phyloP scores from a whole-genome alignment of 2,797 vertebrate species.

The Danio aesculapii region DNA sequence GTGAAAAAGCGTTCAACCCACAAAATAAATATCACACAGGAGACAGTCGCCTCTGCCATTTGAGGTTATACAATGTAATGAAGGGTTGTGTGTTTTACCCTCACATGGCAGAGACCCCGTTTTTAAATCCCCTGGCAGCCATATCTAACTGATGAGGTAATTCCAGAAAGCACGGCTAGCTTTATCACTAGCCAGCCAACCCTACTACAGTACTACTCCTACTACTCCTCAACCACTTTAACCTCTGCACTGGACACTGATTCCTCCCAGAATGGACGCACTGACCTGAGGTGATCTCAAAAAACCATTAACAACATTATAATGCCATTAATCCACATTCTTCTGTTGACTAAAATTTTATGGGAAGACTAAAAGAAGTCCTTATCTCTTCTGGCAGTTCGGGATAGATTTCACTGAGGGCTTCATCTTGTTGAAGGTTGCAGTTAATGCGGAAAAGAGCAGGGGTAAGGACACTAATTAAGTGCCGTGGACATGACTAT shows the following conservation, averaged over 20 bases:
- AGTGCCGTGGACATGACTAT: slow-evolving; percentile 21
- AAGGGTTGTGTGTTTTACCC: slow-evolving; percentile 30
- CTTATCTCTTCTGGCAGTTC: slow-evolving; percentile 26
- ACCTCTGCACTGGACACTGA: background rate
- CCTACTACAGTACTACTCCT: background rate
- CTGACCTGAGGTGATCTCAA: slow-evolving; percentile 38
- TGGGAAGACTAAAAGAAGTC: slow-evolving; percentile 19
- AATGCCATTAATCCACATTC: slow-evolving; percentile 19
- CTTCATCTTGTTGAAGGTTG: slow-evolving; percentile 16
- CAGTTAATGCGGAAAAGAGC: slow-evolving; percentile 21
- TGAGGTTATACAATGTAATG: slow-evolving; percentile 19
- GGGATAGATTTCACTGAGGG: slow-evolving; percentile 15
- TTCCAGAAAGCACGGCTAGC: slow-evolving; percentile 26
- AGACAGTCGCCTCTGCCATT: slow-evolving; percentile 10
- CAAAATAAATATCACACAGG: slow-evolving; percentile 17
- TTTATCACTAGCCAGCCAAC: slow-evolving; percentile 38
- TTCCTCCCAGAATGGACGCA: slow-evolving; percentile 30
- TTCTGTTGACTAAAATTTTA: slow-evolving; percentile 12
- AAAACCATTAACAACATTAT: slow-evolving; percentile 36
- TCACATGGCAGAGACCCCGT: slow-evolving; percentile 37
- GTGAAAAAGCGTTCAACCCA: slow-evolving; percentile 29
- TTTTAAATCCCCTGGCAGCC: slow-evolving; percentile 28
- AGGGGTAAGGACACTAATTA: slow-evolving; percentile 40
- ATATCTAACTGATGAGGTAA: slow-evolving; percentile 56
- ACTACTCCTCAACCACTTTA: slow-evolving; percentile 12